Conservation (phyloP, 2,797 vertebrate genomes). For the Rhynchotus rufescens region DNA sequence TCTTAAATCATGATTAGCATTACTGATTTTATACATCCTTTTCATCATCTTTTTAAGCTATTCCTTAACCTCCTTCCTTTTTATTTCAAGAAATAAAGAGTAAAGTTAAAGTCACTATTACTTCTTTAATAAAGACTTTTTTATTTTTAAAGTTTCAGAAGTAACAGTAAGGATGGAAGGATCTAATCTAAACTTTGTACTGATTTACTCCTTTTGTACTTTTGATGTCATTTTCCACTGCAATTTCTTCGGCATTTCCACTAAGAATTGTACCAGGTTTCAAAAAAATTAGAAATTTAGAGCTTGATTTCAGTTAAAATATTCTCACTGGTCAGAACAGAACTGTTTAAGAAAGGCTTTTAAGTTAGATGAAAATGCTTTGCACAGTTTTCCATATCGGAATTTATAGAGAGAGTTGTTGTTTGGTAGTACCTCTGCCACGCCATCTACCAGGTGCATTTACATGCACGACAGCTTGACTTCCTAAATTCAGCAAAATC, state of each 20-base stretch:
- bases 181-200: background rate
- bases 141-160: background rate
- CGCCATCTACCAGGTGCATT: background rate
- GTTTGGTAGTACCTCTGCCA: background rate
- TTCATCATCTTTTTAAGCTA: background rate
- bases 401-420: background rate
- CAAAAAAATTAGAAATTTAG: background rate
- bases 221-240: background rate
- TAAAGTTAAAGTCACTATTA: background rate
- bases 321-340: background rate
- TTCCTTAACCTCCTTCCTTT: background rate
- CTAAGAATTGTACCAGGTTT: no score
- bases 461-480: background rate
- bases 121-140: background rate
- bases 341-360: background rate
- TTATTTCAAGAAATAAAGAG: background rate
- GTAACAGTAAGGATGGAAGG: background rate
- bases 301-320: background rate
- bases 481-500: background rate
- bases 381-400: background rate
- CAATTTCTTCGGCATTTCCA: background rate
- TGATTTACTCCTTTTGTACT: background rate
- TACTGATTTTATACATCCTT: background rate
- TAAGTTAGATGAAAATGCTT: background rate
- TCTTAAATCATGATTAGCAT: background rate